Base-by-base conservation (phyloP, 1,140 invertebrate species). In the Pectinophora gossypiella region DNA sequence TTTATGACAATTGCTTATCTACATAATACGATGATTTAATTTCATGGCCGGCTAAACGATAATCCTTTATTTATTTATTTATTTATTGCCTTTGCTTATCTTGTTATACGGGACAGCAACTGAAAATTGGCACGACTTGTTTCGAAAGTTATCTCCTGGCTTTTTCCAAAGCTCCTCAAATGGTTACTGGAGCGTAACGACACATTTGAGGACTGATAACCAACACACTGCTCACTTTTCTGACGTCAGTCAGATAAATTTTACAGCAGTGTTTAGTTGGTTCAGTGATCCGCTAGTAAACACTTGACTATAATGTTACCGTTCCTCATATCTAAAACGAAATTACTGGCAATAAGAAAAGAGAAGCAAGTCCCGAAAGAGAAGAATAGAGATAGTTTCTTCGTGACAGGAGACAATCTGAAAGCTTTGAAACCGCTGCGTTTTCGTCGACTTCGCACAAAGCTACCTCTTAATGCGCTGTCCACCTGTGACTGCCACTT, bases 271-370 rank as follows among this genome's bases (percentile, higher is more conserved):
- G n/a, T 19, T 19, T 40, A 40, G 18, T 40, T n/a, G n/a, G n/a
- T n/a, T n/a, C n/a, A n/a, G n/a, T n/a, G n/a, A n/a, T n/a, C n/a
- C 2, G 38, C 27, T 32, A 40, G 18, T 15, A 1, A 2, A 40
- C 15, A 3, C 1, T 13, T 13, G 38, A 7, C 38, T 44, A 44
- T 48, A 6, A 81, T 82, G 78, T 54, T 84, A 32, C 82, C 77
- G 15, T 69, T 78, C 64, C 36, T 85, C 22, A 74, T 78, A 61
- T 78, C 76, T 1, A 81, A 79, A 61, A 72, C 75, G 0, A 82
- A 81, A 64, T 48, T 77, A 5, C 54, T 82, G n/a, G 66, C 78
- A 49, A 59, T 72, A 21, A 80, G 68, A 51, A 75, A 59, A 54
- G 55, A 72, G 16, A 72, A 61, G 18, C 72, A 61, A 38, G 40